Evolutionary conservation across 2,888 invertebrate species (phyloP).

Genomic region (Stenchaetothrips biformis): DNA sequence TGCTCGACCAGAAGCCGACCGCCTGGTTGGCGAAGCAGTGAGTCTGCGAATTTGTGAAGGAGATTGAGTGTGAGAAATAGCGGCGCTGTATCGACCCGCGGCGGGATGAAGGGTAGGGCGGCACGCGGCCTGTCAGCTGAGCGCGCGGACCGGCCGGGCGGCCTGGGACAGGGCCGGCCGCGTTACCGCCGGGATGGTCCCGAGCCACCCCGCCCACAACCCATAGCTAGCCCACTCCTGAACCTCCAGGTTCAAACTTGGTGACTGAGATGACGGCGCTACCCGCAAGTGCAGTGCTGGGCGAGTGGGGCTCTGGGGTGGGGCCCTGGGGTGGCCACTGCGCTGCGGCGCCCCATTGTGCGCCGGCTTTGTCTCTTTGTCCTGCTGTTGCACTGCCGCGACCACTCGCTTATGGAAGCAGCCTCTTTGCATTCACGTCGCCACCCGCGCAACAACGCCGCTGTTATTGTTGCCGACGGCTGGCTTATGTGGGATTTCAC

Average conservation of each 20-base stretch:
- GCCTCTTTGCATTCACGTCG: not conserved
- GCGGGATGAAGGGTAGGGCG: slow-evolving; percentile 7
- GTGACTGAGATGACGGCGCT: no score
- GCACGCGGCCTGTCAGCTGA: no score
- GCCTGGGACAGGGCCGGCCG: no score
- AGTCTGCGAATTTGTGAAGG: not conserved
- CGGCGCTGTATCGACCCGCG: not conserved
- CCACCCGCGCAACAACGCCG: not conserved
- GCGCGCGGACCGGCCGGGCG: no score
- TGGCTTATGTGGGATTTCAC: no score
- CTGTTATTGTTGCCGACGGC: no score
- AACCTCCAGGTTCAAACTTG: no score
- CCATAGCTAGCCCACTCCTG: no score
- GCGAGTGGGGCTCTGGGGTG: no score
- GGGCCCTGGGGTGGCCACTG: not conserved
- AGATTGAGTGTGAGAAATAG: not conserved
- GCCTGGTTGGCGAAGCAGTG: not conserved
- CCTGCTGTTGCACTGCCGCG: not conserved
- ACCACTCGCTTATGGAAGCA: not conserved
- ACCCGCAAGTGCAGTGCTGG: no score
- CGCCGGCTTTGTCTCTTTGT: not conserved
- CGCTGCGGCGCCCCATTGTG: not conserved
- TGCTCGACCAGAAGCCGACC: not conserved
- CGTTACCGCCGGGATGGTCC: no score
- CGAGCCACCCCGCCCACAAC: no score